Base-by-base conservation (phyloP, 2,797 vertebrate species). In the Poecilia velifera region DNA sequence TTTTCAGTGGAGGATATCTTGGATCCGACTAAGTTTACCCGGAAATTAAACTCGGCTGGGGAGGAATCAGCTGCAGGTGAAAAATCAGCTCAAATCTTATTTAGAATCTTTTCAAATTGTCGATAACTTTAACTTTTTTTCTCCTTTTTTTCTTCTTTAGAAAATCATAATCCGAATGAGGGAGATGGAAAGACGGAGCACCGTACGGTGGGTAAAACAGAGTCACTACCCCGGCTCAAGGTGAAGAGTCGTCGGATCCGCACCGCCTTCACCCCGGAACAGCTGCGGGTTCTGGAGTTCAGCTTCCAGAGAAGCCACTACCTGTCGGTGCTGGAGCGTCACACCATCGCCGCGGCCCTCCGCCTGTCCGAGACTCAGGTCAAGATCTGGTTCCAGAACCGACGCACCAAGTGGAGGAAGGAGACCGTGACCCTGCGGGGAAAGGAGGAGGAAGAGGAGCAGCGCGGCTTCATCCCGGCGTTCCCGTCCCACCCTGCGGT, bases 361-460 rank as follows among this genome's bases (percentile, higher is more conserved):
- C 76, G 70, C 14, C 92, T 96, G 13, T 93, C 96, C 4, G 94
- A 96, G 88, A 96, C 94, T 0, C 96, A 96, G 90, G 95, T 96
- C 25, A 96, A 96, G 90, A 96, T 96, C 90, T 96, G 96, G 96
- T 96, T 96, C 59, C 96, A 96, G 90, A 96, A 96, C 93, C 77
- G 96, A 1, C 93, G 96, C 57, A 96, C 95, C 73, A 96, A 96
- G 85, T 96, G 96, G 96, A 96, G 96, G 91, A 96, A 96, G 89
- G 96, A 96, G 80, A 86, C 87, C 12, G 88, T 84, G 39, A 14
- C 25, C 3, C 25, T 43, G 76, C 89, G 59, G 36, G 90, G 70
- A 8, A 78, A 18, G 41, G 82, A 75, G 73, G 53, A 14, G 5
- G 59, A 82, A 18, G 90, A 84, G 71, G 81, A 82, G 0, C 55